Evolutionary conservation across 2,113 vertebrate genomes (phyloP).

Genomic region (Phrynocephalus versicolor): DNA sequence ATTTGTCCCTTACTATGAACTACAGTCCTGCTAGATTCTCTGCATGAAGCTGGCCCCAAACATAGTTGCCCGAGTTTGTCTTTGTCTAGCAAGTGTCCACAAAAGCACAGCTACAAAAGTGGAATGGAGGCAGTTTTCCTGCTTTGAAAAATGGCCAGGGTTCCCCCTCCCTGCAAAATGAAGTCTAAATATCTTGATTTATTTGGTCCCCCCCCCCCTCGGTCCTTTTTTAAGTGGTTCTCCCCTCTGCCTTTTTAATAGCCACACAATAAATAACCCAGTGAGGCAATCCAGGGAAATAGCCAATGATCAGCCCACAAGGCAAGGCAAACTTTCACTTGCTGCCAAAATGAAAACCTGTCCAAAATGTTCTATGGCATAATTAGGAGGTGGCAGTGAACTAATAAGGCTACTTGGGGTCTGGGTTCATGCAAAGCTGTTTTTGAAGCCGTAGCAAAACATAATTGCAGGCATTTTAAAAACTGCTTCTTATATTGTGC

Average conservation of each 20-base stretch:
- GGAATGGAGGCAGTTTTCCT: not conserved
- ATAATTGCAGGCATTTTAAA: not conserved
- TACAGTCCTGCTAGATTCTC: not conserved
- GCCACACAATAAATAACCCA: not conserved
- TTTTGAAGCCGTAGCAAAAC: not conserved
- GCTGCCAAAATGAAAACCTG: not conserved
- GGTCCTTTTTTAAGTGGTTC: not conserved
- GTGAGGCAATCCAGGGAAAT: not conserved
- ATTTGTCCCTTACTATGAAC: no score
- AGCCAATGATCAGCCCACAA: not conserved
- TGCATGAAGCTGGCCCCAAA: not conserved
- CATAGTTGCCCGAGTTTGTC: not conserved
- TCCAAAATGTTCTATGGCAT: not conserved
- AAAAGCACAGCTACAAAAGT: not conserved
- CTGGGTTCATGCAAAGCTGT: not conserved
- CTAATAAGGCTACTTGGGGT: not conserved
- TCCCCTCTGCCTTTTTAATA: not conserved
- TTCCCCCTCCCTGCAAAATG: not conserved
- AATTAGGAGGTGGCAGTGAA: not conserved
- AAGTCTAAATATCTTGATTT: not conserved
- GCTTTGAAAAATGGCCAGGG: not conserved
- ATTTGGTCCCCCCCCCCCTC: not conserved
- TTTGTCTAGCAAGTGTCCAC: not conserved
- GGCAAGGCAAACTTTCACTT: not conserved
- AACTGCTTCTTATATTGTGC: not conserved